A percentile compares a stretch with the other conserved stretches of the same genome.
Conservation (phyloP, 92 coral and sea anemone species). For the Paragorgia papillata region DNA sequence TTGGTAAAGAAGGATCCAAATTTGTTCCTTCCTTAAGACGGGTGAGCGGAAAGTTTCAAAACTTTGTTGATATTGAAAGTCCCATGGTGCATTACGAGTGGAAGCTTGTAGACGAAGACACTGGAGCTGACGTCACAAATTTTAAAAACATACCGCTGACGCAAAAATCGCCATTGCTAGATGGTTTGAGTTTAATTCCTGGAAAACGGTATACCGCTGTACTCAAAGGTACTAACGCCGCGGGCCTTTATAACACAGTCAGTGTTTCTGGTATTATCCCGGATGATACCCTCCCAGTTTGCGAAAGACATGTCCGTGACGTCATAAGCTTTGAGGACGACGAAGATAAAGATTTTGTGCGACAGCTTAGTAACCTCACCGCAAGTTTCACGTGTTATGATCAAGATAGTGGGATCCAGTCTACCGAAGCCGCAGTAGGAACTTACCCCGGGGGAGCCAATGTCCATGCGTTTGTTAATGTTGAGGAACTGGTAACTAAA, state of each 20-base stretch:
- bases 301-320: constrained; percentile 64
- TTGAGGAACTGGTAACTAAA: constrained; percentile 20
- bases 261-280: constrained; percentile 76
- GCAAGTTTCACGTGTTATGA: constrained; percentile 78
- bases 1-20: constrained; percentile 56
- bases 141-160: constrained; percentile 68
- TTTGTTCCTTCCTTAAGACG: constrained; percentile 74
- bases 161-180: constrained; percentile 80
- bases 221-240: constrained; percentile 84
- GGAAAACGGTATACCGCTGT: constrained; percentile 70
- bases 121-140: constrained; percentile 58
- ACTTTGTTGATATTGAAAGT: constrained; percentile 78
- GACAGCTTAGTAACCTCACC: constrained; percentile 64
- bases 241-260: constrained; percentile 64
- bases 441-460: constrained; percentile 81
- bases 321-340: constrained; percentile 56
- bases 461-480: constrained; percentile 49
- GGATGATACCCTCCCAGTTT: constrained; percentile 71
- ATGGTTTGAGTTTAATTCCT: constrained; percentile 61
- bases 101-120: constrained; percentile 57
- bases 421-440: constrained; percentile 76
- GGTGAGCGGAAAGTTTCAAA: constrained; percentile 69
- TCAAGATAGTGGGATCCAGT: constrained; percentile 70
- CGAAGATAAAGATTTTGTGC: constrained; percentile 76
- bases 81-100: constrained; percentile 88